These are phyloP conservation scores for Luidia sarsii DNA, from an alignment of 53 echinoderm and acorn worm genomes.

Conservation along the genomic window DNA sequence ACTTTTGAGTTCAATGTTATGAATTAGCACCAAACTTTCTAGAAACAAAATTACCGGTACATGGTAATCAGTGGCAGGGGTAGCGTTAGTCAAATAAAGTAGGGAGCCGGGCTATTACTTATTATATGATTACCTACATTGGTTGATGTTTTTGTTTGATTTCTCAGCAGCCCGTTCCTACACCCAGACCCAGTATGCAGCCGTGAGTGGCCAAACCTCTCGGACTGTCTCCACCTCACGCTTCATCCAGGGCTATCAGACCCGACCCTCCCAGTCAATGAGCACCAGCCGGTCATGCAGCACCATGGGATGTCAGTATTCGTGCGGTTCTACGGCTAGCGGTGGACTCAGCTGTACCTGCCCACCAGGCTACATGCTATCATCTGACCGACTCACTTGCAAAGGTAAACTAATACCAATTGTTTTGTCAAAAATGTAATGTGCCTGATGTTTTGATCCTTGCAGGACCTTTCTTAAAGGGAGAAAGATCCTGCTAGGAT, in stretches of 20 bases:
- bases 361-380: conserved; percentile 78
- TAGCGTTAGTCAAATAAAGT: no score
- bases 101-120: no score
- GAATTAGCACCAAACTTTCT: no score
- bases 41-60: no score
- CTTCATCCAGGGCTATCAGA: conserved; percentile 20
- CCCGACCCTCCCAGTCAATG: conserved; percentile 12
- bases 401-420: conserved; percentile 50
- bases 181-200: conserved; percentile 27
- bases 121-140: no score
- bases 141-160: no score
- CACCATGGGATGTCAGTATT: conserved; percentile 66
- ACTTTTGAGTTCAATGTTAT: no score
- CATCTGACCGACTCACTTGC: conserved; percentile 71
- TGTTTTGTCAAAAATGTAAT: not conserved
- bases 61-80: no score
- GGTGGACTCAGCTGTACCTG: conserved; percentile 75
- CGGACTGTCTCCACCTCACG: conserved; percentile 2
- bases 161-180: conserved; percentile 15
- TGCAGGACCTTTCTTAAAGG: not conserved
- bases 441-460: no score
- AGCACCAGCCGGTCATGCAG: conserved; percentile 42
- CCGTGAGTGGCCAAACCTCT: conserved; percentile 10
- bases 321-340: conserved; percentile 54
- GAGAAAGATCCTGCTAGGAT: no score